Evolutionary conservation across 2,888 invertebrate genomes (phyloP), one percentile per base, ranked within the genome.

Genomic region (Clanis bilineata): DNA sequence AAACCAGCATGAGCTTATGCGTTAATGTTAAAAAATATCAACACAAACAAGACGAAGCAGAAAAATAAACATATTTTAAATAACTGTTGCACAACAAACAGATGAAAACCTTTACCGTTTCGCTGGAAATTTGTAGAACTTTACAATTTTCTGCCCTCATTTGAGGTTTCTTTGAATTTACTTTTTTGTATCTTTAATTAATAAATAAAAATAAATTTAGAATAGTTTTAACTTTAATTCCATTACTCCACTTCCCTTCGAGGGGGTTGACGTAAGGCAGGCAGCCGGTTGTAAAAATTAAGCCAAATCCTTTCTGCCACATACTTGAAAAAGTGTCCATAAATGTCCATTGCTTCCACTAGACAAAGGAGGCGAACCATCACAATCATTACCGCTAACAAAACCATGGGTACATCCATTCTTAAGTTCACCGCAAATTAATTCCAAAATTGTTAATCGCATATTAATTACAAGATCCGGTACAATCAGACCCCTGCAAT

Each of bases 401-500:
- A 36, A 36, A 36, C 9, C 12, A 36, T 36, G 9, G 12, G 12
- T 10, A 36, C 1, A 12, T 2, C 12, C 12, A 3, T 3, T 2
- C 18, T 41, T 39, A 15, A 41, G 15, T 12, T 56, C 61, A 54
- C 39, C 58, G 58, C 59, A 70, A 61, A 66, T 66, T 61, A 63
- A 58, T 67, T 22, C 62, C 68, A 65, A 67, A 67, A 56, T 67
- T 63, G 70, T 67, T 70, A 73, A 79, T 76, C 73, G 70, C 70
- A 73, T 72, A 67, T 62, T 60, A 63, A 65, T 64, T 64, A 67
- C 69, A 67, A 68, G 18, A 69, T 71, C 69, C 65, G 70, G 70
- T 71, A 73, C 67, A 71, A 63, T 64, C 69, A 65, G 70, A 71
- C 65, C 69, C 79, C 79, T 75, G 68, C 73, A 70, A 69, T 72